A percentile compares a stretch with the other conserved stretches of the same genome.
phyloP scores from a whole-genome alignment of 2,888 invertebrate species.

The Mayetiola destructor region DNA sequence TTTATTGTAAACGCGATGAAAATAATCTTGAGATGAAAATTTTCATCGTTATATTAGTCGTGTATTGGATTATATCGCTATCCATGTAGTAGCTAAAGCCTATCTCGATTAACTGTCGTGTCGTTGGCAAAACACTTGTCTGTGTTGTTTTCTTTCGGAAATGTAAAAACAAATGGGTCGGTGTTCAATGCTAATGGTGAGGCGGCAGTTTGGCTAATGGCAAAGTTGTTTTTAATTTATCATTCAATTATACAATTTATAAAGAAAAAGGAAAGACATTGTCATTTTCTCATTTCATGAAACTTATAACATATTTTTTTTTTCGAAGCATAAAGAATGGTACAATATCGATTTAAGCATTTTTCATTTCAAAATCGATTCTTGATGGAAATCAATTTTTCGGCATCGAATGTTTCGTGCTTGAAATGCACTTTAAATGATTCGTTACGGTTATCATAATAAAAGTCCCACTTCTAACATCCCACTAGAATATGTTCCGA shows the following conservation, averaged over 20 bases:
- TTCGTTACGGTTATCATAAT: not conserved
- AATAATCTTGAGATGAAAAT: no score
- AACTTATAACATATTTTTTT: slow-evolving; percentile 10
- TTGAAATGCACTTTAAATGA: not conserved
- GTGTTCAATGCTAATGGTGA: not conserved
- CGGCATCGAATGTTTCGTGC: no score
- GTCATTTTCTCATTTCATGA: not conserved
- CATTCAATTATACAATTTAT: no score
- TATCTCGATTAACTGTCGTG: slow-evolving; percentile 11
- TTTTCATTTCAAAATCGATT: not conserved
- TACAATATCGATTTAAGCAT: not conserved
- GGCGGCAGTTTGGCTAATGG: not conserved
- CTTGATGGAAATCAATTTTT: no score
- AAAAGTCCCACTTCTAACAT: no score
- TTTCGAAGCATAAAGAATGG: not conserved
- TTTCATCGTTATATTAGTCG: no score
- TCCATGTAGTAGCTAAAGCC: no score
- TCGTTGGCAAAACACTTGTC: no score
- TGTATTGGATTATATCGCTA: no score
- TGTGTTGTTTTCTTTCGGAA: no score
- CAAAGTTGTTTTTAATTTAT: slow-evolving; percentile 5
- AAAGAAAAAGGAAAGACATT: not conserved
- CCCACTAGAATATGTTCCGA: slow-evolving; percentile 1
- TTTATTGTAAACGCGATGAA: no score
- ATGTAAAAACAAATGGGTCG: no score